phyloP scores from a whole-genome alignment of 2,797 vertebrate species.

The Bradypus variegatus region DNA sequence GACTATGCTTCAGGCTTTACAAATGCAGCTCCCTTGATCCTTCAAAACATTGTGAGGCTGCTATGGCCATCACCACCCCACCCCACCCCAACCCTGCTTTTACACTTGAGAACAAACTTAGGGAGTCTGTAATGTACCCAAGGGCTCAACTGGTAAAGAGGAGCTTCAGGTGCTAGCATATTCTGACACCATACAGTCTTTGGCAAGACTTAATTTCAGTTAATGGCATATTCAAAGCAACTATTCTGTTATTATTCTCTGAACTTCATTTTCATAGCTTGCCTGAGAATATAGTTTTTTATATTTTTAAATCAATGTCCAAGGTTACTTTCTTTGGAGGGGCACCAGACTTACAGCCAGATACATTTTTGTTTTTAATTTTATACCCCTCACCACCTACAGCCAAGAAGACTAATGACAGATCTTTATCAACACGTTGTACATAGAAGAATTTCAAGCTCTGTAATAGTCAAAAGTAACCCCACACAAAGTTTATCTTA shows the following conservation, averaged over 20 bases:
- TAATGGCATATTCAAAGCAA: neutral
- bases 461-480: neutral
- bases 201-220: neutral
- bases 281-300: neutral
- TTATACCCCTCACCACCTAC: neutral
- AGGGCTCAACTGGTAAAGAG: neutral
- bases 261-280: slow-evolving; percentile 28
- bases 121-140: neutral
- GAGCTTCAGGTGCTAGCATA: neutral
- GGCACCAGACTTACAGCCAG: neutral
- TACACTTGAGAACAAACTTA: neutral
- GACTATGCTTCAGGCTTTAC: neutral
- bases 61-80: neutral
- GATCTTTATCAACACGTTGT: slow-evolving; percentile 1
- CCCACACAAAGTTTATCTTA: neutral
- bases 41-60: neutral
- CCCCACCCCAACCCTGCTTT: neutral
- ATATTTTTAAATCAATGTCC: slow-evolving; percentile 20
- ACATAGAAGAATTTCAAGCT: neutral
- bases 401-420: neutral
- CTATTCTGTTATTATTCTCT: neutral
- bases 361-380: neutral
- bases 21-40: neutral
- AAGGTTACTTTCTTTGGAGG: slow-evolving; percentile 20
- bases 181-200: neutral